Base-by-base conservation (phyloP, 1,140 invertebrate species). In the Aporrectodea caliginosa region DNA sequence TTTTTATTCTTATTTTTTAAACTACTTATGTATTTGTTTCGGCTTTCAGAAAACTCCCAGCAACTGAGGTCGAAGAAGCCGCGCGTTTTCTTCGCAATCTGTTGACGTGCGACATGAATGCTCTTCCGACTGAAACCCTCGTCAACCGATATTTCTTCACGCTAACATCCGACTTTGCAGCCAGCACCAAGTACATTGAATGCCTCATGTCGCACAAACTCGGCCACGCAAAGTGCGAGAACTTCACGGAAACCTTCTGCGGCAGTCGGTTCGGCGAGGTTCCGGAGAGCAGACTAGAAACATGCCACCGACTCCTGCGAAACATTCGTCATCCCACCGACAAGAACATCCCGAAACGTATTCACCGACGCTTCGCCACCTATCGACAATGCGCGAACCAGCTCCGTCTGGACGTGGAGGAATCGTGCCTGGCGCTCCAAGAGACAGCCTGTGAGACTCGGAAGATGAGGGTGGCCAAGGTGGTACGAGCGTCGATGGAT, bases 401-500 rank as follows among this genome's bases (percentile, higher is more conserved):
- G 22, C 43, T 58, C 43, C 43, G 43, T 6, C 43, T 6, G 43
- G 6, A 22, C 6, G 43, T 58, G 6, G 43, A 58, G 22, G 43
- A 58, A 6, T 27, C n/a, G 6, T 72, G 70, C 70, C 70, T 72
- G n/a, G 2, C 70, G 32, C 70, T 72, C 2, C 70, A 12, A n/a
- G 2, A 12, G 27, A 32, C 2, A 32, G 32, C 2, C 2, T 72
- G 70, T 27, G 6, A 2, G 6, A n/a, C 6, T 27, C 70, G 70
- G 14, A 32, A 32, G 14, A 27, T 72, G 6, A 2, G 70, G 6
- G 32, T 27, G 2, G 32, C 70, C 6, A 72, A 72, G 27, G 70
- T 72, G 30, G 70, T 72, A 12, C 70, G 70, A 6, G 30, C 70
- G 12, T 27, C 70, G 70, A 72, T 72, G 70, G 70, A 72, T 6